Evolutionary conservation across 2,113 vertebrate species (phyloP).

Genomic region (Corapipo altera): DNA sequence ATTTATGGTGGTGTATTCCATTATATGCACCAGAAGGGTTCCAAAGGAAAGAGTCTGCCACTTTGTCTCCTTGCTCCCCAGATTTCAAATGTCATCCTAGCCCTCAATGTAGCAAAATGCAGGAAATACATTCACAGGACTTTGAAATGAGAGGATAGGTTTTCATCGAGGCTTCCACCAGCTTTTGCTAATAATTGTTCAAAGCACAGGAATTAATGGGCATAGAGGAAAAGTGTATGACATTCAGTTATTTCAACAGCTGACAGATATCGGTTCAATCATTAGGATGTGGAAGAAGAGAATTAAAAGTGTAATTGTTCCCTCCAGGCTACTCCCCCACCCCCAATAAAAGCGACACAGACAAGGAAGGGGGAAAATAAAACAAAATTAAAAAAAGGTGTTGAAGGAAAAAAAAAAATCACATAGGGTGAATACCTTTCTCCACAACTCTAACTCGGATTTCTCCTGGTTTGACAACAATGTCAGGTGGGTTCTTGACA

Average conservation of each 20-base stretch:
- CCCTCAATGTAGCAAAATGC: background rate
- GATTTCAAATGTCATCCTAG: background rate
- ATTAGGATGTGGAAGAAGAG: background rate
- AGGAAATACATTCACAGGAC: background rate
- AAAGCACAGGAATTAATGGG: background rate
- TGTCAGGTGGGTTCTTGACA: conserved; percentile 90
- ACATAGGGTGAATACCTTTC: conserved; percentile 78
- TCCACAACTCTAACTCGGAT: conserved; percentile 86
- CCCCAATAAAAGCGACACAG: background rate
- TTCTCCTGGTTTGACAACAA: conserved; percentile 78
- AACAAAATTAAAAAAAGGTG: too few species aligned
- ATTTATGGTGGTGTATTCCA: background rate
- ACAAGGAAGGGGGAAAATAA: background rate
- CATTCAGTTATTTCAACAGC: background rate
- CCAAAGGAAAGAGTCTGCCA: background rate
- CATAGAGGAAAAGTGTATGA: background rate
- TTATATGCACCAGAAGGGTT: background rate
- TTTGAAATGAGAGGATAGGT: background rate
- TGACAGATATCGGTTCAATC: background rate
- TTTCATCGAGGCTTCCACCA: background rate
- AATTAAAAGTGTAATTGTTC: background rate
- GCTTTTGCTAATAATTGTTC: background rate
- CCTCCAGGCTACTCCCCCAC: background rate
- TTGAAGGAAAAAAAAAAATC: background rate
- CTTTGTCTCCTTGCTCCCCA: background rate